A percentile compares a stretch with the other conserved stretches of the same genome.
These are phyloP conservation scores for Menidia beryllina DNA, from an alignment of 2,113 vertebrate genomes.

Conservation along the genomic window DNA sequence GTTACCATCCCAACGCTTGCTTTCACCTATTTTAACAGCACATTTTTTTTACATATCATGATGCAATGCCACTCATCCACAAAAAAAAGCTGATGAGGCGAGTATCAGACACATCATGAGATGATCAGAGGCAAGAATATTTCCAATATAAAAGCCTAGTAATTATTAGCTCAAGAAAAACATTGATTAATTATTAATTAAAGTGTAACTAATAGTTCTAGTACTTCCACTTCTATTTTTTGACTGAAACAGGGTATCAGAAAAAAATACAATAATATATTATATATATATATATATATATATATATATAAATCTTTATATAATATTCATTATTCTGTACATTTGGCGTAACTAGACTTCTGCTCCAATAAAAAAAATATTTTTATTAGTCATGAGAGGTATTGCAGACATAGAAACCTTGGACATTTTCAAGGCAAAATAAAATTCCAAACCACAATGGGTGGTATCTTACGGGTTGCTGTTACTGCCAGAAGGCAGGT, in stretches of 20 bases:
- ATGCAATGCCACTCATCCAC: conserved; percentile 25
- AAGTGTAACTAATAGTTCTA: too few relatives aligned
- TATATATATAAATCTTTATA: not conserved
- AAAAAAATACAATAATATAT: too few relatives aligned
- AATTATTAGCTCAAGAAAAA: too few relatives aligned
- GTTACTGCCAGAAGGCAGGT: conserved; percentile 75
- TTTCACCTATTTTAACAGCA: too few relatives aligned
- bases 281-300: not conserved
- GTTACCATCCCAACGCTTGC: conserved; percentile 63
- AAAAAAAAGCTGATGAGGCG: conserved; percentile 17
- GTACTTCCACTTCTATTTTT: too few relatives aligned
- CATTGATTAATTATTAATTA: too few relatives aligned
- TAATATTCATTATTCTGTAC: not conserved
- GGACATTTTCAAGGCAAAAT: conserved; percentile 21
- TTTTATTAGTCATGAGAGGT: conserved; percentile 8
- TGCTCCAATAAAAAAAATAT: conserved; percentile 16
- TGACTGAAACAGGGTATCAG: too few relatives aligned
- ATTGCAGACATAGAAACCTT: not conserved
- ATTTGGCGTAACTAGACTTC: conserved; percentile 2
- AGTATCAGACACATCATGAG: conserved; percentile 1
- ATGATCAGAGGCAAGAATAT: too few relatives aligned
- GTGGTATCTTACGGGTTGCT: conserved; percentile 58
- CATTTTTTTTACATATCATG: too few relatives aligned
- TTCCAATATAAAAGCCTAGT: too few relatives aligned
- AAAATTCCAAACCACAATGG: conserved; percentile 35